A percentile compares a stretch with the other conserved stretches of the same genome.
Evolutionary conservation across 2,113 vertebrate species (phyloP).

Genomic region (Oncorhynchus gorbuscha): DNA sequence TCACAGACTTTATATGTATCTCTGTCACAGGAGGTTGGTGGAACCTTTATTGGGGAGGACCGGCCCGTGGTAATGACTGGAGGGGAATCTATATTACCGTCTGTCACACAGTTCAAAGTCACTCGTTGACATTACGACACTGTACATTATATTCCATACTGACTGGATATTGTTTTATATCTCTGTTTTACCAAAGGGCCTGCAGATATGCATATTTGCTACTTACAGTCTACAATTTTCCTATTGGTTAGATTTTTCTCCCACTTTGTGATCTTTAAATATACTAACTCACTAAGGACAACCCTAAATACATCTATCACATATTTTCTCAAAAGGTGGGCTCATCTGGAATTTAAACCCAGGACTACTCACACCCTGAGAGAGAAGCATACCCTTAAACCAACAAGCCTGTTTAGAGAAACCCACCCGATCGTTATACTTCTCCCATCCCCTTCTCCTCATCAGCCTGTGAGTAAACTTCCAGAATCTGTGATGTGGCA

Average conservation of each 20-base stretch:
- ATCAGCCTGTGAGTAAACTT: too few relatives aligned
- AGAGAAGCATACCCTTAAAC: neutral
- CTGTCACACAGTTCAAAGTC: neutral
- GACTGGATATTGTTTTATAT: neutral
- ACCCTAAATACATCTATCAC: too few relatives aligned
- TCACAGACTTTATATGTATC: neutral
- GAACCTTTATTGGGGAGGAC: too few relatives aligned
- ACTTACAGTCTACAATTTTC: conserved; percentile 8
- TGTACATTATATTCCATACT: neutral
- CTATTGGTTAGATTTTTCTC: neutral
- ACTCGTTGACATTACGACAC: neutral
- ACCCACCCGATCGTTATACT: too few relatives aligned
- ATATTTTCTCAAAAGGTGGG: conserved; percentile 16
- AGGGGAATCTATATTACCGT: too few relatives aligned
- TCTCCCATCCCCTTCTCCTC: too few relatives aligned
- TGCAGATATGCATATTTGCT: conserved; percentile 9
- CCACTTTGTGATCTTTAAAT: neutral
- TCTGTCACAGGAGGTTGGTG: too few relatives aligned
- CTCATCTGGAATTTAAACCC: conserved; percentile 65
- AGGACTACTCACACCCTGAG: conserved; percentile 24
- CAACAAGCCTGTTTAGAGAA: neutral
- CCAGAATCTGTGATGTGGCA: neutral
- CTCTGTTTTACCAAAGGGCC: neutral
- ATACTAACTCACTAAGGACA: neutral
- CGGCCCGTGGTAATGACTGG: too few relatives aligned